These are phyloP conservation scores for Liopterus haemorrhoidalis DNA, from an alignment of 2,888 invertebrate species.

Conservation along the genomic window DNA sequence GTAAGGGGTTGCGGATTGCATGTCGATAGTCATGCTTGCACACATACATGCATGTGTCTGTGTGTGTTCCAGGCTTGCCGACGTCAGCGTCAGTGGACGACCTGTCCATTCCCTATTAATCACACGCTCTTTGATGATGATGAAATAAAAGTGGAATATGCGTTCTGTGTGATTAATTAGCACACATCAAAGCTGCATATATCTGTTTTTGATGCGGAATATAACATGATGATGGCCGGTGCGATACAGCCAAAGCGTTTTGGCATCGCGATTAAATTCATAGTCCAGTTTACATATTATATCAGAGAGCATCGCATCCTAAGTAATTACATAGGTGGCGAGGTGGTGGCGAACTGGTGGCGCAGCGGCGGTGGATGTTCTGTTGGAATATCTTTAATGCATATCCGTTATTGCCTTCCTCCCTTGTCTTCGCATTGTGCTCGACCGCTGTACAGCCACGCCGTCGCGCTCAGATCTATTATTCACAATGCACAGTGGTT, in stretches of 20 bases:
- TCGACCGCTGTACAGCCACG: too few species aligned
- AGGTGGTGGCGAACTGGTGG: too few species aligned
- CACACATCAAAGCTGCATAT: slow-evolving; percentile 38
- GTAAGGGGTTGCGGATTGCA: neutral
- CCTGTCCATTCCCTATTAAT: slow-evolving; percentile 35
- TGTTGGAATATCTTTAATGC: too few species aligned
- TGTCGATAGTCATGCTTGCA: neutral
- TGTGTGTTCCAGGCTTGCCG: neutral
- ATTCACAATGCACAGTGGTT: too few species aligned
- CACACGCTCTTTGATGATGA: slow-evolving; percentile 39
- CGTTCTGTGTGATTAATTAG: slow-evolving; percentile 39
- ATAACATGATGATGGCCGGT: slow-evolving; percentile 15
- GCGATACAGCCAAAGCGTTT: slow-evolving; percentile 1
- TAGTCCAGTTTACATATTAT: too few species aligned
- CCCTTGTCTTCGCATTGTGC: too few species aligned
- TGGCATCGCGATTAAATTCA: slow-evolving; percentile 21
- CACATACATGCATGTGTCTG: neutral
- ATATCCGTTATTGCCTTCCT: too few species aligned
- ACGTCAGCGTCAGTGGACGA: neutral
- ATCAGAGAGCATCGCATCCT: too few species aligned
- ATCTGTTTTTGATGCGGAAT: slow-evolving; percentile 23
- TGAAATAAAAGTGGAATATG: slow-evolving; percentile 28
- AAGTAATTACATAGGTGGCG: too few species aligned
- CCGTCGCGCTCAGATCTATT: too few species aligned
- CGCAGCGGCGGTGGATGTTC: too few species aligned